Percentiles rank a stretch among this genome's conserved stretches.
phyloP scores from a whole-genome alignment of 2,888 invertebrate genomes.

The Pimpla rufipes region DNA sequence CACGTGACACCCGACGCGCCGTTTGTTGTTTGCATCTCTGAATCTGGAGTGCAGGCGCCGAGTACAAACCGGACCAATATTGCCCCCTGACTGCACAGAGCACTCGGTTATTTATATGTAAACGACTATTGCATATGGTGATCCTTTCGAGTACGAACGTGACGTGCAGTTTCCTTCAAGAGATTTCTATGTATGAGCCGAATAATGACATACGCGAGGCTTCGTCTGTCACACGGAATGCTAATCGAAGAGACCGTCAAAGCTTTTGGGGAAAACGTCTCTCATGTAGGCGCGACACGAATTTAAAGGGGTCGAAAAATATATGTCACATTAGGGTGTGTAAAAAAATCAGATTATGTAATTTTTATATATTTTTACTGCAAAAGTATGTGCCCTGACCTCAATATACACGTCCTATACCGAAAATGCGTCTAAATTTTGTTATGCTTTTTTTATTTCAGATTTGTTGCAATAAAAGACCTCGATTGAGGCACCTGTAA shows the following conservation, averaged over 20 bases:
- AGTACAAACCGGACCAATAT: conserved; percentile 22
- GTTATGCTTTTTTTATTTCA: no score
- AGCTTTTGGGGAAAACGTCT: neutral
- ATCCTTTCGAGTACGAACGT: conserved; percentile 56
- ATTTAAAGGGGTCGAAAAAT: no score
- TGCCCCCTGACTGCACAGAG: conserved; percentile 7
- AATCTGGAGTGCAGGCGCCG: conserved; percentile 32
- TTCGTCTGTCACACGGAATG: neutral
- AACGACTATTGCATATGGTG: conserved; percentile 67
- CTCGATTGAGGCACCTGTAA: no score
- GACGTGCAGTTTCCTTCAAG: conserved; percentile 41
- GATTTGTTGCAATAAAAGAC: no score
- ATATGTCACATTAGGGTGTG: no score
- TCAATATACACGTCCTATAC: no score
- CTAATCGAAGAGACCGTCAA: conserved; percentile 26
- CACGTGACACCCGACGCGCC: conserved; percentile 40
- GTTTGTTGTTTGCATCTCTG: conserved; percentile 57
- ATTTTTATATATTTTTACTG: no score
- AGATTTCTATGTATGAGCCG: conserved; percentile 34
- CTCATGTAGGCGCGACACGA: no score
- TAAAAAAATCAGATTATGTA: no score
- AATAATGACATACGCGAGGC: neutral
- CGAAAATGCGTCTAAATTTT: no score
- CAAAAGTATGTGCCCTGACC: no score
- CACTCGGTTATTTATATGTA: conserved; percentile 69